These are phyloP conservation scores for Drosophila antonietae DNA, from an alignment of 2,888 invertebrate genomes.

Conservation along the genomic window DNA sequence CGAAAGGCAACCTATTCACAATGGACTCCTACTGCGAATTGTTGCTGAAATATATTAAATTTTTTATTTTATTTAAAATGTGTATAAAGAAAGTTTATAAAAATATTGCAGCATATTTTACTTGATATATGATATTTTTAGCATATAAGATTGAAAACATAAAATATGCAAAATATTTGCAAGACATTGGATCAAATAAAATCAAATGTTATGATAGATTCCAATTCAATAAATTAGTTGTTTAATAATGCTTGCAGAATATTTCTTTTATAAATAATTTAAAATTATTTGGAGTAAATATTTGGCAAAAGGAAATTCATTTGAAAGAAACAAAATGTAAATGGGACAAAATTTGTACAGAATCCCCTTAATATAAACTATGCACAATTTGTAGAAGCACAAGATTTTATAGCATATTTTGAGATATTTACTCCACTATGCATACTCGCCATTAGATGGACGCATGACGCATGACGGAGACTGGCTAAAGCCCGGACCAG, in stretches of 20 bases:
- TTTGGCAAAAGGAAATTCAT: too few species aligned
- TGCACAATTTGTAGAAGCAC: fast-evolving
- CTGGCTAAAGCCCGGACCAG: conserved; percentile 54
- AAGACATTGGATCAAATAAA: too few species aligned
- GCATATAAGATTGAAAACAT: background rate
- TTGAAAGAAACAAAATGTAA: background rate
- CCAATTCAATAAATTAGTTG: too few species aligned
- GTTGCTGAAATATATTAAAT: background rate
- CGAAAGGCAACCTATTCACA: conserved; percentile 28
- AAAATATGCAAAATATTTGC: too few species aligned
- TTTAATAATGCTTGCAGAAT: too few species aligned
- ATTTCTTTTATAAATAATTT: too few species aligned
- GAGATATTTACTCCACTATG: conserved; percentile 53
- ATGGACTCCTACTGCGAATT: conserved; percentile 5
- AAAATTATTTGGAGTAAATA: too few species aligned
- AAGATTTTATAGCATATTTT: background rate
- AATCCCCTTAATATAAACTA: background rate
- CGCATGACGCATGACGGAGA: conserved; percentile 74
- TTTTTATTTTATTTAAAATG: background rate
- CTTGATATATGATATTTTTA: background rate
- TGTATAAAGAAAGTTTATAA: too few species aligned
- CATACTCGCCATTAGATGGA: conserved; percentile 61
- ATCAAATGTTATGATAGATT: too few species aligned
- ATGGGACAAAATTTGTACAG: background rate
- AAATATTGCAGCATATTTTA: background rate